Conservation (phyloP, 2,113 vertebrate species). For the Hydropotes inermis region DNA sequence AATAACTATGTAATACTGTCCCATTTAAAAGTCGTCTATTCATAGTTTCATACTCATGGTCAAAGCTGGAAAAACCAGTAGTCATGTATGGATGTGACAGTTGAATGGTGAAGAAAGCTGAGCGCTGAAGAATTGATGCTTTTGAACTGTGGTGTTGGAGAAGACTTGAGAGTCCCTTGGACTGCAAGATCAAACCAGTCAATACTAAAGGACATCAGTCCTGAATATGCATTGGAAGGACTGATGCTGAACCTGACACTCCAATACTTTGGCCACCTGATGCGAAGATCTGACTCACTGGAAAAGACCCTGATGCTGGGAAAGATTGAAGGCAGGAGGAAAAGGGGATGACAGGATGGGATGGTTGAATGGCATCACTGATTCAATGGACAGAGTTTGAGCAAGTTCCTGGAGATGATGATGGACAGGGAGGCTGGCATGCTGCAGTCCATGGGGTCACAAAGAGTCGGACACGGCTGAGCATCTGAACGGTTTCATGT, state of each 20-base stretch:
- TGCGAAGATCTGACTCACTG: background rate
- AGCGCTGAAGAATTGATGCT: background rate
- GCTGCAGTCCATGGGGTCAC: background rate
- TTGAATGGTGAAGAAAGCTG: background rate
- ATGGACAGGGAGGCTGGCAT: background rate
- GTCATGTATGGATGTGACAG: background rate
- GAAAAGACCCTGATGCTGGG: background rate
- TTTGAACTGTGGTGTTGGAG: background rate
- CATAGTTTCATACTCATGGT: background rate
- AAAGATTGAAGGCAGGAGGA: background rate
- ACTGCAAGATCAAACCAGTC: background rate
- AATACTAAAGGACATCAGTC: background rate
- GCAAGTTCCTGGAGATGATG: background rate
- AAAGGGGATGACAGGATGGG: background rate
- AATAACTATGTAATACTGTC: background rate
- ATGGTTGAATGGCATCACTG: background rate
- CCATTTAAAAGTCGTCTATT: constrained; percentile 17
- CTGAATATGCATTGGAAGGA: background rate
- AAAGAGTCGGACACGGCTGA: background rate
- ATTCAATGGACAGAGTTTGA: background rate
- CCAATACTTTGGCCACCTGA: background rate
- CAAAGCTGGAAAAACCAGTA: background rate
- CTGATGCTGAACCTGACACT: background rate
- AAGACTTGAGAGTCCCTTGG: background rate
- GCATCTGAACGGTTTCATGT: background rate